phyloP scores from a whole-genome alignment of 2,797 vertebrate species.

The Acropternis orthonyx region DNA sequence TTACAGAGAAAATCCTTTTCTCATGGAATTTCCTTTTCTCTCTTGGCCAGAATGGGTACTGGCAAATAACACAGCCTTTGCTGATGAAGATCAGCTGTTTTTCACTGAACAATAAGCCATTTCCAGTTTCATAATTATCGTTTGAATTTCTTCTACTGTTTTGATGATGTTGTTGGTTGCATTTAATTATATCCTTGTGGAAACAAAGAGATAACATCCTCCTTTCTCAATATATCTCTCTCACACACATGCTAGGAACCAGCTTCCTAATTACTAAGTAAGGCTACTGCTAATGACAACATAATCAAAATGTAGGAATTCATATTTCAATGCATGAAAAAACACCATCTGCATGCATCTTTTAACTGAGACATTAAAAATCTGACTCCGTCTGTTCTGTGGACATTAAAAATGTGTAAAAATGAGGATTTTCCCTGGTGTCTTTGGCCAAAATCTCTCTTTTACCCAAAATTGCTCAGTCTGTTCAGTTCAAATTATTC shows the following conservation, averaged over 20 bases:
- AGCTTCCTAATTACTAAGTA: constrained; percentile 30
- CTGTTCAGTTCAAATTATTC: constrained; percentile 54
- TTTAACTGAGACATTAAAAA: constrained; percentile 67
- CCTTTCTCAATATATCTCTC: constrained; percentile 34
- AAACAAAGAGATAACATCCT: constrained; percentile 55
- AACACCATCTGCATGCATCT: constrained; percentile 65
- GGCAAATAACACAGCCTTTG: not conserved
- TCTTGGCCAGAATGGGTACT: not conserved
- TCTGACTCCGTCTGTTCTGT: constrained; percentile 59
- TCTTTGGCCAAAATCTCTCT: constrained; percentile 31
- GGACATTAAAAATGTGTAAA: constrained; percentile 68
- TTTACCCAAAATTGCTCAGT: constrained; percentile 36
- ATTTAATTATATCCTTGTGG: constrained; percentile 51
- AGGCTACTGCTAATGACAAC: constrained; percentile 57
- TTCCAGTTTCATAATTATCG: constrained; percentile 1
- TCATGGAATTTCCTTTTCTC: not conserved
- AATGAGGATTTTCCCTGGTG: constrained; percentile 58
- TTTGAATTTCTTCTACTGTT: constrained; percentile 21
- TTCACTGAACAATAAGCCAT: not conserved
- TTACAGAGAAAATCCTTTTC: not conserved
- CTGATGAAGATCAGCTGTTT: not conserved
- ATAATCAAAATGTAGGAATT: constrained; percentile 55
- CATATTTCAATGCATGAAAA: constrained; percentile 47
- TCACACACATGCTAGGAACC: constrained; percentile 24
- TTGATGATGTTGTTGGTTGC: constrained; percentile 35